These are phyloP conservation scores for Epizoanthus illoricatus DNA, from an alignment of 92 coral and sea anemone species.

Conservation along the genomic window DNA sequence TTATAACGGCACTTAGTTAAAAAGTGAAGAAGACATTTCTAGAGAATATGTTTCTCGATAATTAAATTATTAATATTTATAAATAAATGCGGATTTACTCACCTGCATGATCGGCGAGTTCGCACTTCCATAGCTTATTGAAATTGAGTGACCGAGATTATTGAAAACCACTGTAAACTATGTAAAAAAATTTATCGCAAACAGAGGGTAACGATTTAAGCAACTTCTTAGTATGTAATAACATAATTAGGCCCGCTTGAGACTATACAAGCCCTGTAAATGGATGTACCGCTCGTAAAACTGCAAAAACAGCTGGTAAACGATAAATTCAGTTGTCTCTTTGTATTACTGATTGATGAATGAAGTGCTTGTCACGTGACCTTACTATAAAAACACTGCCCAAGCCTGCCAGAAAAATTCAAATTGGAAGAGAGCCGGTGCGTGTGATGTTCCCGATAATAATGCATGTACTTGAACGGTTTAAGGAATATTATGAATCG, in stretches of 20 bases:
- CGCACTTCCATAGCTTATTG: not conserved
- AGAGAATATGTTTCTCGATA: slow-evolving; percentile 4
- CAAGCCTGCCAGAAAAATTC: slow-evolving; percentile 18
- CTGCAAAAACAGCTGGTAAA: not conserved
- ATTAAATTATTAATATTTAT: slow-evolving; percentile 35
- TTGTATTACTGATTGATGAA: slow-evolving; percentile 13
- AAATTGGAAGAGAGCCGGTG: slow-evolving; percentile 17
- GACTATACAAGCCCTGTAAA: not conserved
- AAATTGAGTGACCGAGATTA: not conserved
- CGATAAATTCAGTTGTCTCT: not conserved
- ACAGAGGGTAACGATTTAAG: not conserved
- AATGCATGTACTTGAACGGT: slow-evolving; percentile 17
- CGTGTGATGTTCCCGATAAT: slow-evolving; percentile 31
- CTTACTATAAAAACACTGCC: slow-evolving; percentile 22
- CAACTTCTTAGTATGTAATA: not conserved
- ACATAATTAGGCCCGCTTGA: not conserved
- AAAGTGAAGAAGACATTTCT: not conserved
- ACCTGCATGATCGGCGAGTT: not conserved
- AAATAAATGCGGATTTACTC: slow-evolving; percentile 1
- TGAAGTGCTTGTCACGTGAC: slow-evolving; percentile 25
- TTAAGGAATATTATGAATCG: slow-evolving; percentile 28
- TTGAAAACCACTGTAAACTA: not conserved
- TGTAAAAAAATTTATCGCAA: not conserved
- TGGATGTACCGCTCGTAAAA: slow-evolving; percentile 1
- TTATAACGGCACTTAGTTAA: not conserved